These are phyloP conservation scores for Adelognathus sp. DNA, from an alignment of 2,888 invertebrate species.

Conservation along the genomic window DNA sequence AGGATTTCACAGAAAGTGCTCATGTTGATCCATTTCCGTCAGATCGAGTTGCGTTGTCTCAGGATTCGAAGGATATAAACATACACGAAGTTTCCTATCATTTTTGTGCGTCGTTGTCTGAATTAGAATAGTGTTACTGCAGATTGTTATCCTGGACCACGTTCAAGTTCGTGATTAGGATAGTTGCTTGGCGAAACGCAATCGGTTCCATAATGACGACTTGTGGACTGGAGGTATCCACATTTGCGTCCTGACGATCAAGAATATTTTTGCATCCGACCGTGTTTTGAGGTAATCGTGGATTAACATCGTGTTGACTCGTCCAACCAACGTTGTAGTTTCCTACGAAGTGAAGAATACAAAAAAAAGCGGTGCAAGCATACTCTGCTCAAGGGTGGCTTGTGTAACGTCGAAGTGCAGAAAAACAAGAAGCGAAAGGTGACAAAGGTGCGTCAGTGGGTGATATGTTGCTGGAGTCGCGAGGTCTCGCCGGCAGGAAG, in stretches of 20 bases:
- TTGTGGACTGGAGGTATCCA: conserved; percentile 19
- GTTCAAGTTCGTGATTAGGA: not conserved
- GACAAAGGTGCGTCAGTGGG: conserved; percentile 65
- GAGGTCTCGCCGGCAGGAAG: conserved; percentile 79
- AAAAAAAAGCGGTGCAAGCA: too few species aligned
- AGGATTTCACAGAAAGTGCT: conserved; percentile 32
- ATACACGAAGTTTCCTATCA: not conserved
- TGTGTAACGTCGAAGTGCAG: not conserved
- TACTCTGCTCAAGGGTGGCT: not conserved
- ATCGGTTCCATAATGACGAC: conserved; percentile 36
- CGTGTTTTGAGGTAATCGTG: too few species aligned
- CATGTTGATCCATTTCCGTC: conserved; percentile 24
- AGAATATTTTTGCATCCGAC: not conserved
- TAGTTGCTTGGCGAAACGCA: not conserved
- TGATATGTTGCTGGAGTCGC: conserved; percentile 81
- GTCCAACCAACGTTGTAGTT: too few species aligned
- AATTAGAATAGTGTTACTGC: too few species aligned
- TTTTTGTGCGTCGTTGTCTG: conserved; percentile 20
- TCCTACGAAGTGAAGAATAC: too few species aligned
- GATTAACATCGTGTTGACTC: too few species aligned
- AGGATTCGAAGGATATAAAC: not conserved
- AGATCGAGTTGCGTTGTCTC: not conserved
- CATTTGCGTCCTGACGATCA: conserved; percentile 35
- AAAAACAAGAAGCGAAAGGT: conserved; percentile 81
- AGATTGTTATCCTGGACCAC: not conserved